Percentiles rank a stretch among this genome's conserved stretches.
Conservation (phyloP, 2,888 invertebrate genomes). For the Xestia c-nigrum region DNA sequence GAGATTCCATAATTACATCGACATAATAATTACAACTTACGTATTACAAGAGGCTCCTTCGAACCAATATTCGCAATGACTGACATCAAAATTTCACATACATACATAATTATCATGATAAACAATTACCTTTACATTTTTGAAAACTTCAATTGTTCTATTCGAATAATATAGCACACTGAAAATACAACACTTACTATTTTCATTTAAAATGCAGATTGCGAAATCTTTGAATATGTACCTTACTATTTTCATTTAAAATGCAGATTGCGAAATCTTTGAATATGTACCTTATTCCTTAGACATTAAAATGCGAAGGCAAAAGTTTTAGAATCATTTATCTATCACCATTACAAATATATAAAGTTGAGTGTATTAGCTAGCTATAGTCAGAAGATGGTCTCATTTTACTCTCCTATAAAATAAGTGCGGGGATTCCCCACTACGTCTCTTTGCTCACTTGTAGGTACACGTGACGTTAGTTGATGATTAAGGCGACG, state of each 20-base stretch:
- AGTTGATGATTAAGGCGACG: constrained; percentile 8
- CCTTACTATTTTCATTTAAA: constrained; percentile 10
- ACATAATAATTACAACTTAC: constrained; percentile 25
- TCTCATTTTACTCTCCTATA: constrained; percentile 33
- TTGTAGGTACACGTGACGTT: constrained; percentile 26
- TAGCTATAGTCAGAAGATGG: constrained; percentile 22
- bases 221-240: constrained; percentile 9
- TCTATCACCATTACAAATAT: constrained; percentile 37
- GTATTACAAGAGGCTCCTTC: neutral
- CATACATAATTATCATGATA: constrained; percentile 11
- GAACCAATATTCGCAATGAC: constrained; percentile 4
- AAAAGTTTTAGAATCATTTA: constrained; percentile 48
- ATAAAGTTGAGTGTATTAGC: constrained; percentile 17
- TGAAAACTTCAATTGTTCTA: constrained; percentile 6
- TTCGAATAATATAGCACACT: constrained; percentile 21
- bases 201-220: constrained; percentile 1
- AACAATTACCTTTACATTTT: constrained; percentile 10
- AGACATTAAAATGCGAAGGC: constrained; percentile 48
- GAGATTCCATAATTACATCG: constrained; percentile 28
- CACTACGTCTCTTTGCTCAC: constrained; percentile 24
- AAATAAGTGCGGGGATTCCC: constrained; percentile 57
- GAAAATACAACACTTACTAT: constrained; percentile 19
- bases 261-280: constrained; percentile 1
- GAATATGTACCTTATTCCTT: constrained; percentile 14
- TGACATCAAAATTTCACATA: constrained; percentile 19